These are phyloP conservation scores for Indicator maculatus DNA, from an alignment of 2,113 vertebrate genomes.

Conservation along the genomic window DNA sequence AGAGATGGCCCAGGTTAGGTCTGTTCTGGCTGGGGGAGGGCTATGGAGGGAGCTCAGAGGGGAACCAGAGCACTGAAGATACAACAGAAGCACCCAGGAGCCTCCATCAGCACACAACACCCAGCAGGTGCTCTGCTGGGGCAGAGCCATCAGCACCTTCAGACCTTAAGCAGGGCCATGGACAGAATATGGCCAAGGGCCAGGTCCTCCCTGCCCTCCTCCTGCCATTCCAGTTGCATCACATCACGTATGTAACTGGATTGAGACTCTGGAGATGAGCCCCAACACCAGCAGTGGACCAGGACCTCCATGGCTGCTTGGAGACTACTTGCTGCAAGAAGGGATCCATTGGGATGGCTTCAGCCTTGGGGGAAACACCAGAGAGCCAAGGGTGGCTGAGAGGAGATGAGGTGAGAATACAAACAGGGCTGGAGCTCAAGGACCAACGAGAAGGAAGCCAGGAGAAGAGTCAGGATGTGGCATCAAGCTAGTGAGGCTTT, in stretches of 20 bases:
- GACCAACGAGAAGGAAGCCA: neutral
- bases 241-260: neutral
- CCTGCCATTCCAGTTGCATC: neutral
- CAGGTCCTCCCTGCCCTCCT: neutral
- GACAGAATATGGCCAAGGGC: neutral
- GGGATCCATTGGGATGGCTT: rapidly evolving
- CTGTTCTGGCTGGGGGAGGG: neutral
- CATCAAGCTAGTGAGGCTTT: neutral
- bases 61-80: neutral
- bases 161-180: rapidly evolving
- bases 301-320: rapidly evolving
- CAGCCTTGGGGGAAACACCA: neutral
- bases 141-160: neutral
- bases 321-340: neutral
- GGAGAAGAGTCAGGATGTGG: neutral
- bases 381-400: neutral
- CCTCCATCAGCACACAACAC: rapidly evolving
- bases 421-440: neutral
- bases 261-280: neutral
- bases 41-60: neutral
- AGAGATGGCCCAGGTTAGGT: neutral
- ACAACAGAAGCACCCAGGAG: neutral
- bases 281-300: rapidly evolving
- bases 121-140: rapidly evolving
- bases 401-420: neutral